Base-by-base conservation (phyloP, 1,140 invertebrate species). In the Listronotus oregonensis region DNA sequence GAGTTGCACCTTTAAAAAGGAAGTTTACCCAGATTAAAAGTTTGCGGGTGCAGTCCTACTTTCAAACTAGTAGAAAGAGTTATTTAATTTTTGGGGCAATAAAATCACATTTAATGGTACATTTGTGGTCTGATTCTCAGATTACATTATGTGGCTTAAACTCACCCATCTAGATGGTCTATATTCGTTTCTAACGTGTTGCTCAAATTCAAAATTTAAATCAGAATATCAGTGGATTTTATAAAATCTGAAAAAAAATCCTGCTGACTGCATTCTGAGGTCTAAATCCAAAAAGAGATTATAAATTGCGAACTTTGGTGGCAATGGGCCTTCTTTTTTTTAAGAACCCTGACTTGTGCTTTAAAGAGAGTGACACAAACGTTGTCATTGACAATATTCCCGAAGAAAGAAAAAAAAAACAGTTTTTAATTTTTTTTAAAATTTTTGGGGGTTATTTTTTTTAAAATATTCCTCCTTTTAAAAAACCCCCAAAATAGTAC, bases 211-310 rank as follows among this genome's bases (percentile, higher is more conserved):
- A 54, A n/a, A 9, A 75, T 47, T 54, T 52, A 15, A 54, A 12
- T 63, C 71, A 11, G 32, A 56, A n/a, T 15, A 21, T 3, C 51
- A 52, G 32, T 34, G 14, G 43, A 76, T 21, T 83, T 83, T 61
- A 73, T 83, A 0, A 39, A 54, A 6, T 71, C 76, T 0, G 43
- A 49, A 15, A 52, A 77, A 2, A 83, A 83, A n/a, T 71, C 81
- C 80, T 34, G 79, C 79, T 6, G 81, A 85, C 73, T 60, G 71
- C 3, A 58, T 75, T 81, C 80, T 6, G 81, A 52, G 81, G 81
- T 12, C 3, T 73, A n/a, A 11, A 14, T 0, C 66, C 75, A n/a
- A 7, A 34, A 15, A n/a, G 32, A 73, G n/a, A 32, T 77, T 4
- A 7, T 11, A 8, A 60, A 39, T 51, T 64, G 50, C n/a, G 14